phyloP scores from a whole-genome alignment of 2,888 invertebrate species.

The Melolontha melolontha region DNA sequence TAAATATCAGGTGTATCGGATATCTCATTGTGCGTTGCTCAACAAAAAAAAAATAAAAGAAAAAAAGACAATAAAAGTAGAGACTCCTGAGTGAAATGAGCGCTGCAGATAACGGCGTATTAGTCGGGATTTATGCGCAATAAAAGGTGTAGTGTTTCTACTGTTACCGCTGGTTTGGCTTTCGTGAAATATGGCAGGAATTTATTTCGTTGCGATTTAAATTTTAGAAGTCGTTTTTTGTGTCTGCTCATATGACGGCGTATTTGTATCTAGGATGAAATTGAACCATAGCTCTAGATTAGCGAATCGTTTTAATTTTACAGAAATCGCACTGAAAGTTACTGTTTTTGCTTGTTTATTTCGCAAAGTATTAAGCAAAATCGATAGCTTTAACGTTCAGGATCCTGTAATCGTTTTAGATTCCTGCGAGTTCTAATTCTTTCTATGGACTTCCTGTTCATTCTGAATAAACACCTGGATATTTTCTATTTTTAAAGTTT shows the following conservation, averaged over 20 bases:
- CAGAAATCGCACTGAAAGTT: not conserved
- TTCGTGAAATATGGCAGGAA: slow-evolving; percentile 16
- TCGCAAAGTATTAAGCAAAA: not conserved
- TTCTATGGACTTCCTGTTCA: too few species aligned
- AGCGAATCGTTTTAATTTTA: slow-evolving; percentile 7
- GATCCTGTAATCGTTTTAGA: too few species aligned
- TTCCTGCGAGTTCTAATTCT: too few species aligned
- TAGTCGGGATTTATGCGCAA: slow-evolving; percentile 41
- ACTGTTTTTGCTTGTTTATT: not conserved
- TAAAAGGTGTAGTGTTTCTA: slow-evolving; percentile 38
- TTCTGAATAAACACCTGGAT: too few species aligned
- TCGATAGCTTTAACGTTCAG: too few species aligned
- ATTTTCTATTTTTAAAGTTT: too few species aligned
- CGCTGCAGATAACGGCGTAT: slow-evolving; percentile 39
- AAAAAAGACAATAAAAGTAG: not conserved
- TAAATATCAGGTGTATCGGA: slow-evolving; percentile 21
- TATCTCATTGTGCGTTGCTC: not conserved
- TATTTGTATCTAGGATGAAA: not conserved
- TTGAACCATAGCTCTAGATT: slow-evolving; percentile 17
- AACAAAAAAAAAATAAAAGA: slow-evolving; percentile 2
- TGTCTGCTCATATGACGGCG: slow-evolving; percentile 6
- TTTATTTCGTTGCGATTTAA: slow-evolving; percentile 28
- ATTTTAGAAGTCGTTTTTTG: slow-evolving; percentile 29
- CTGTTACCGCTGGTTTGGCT: not conserved
- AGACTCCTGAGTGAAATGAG: slow-evolving; percentile 37